These are phyloP conservation scores for Xerus inauris DNA, from an alignment of 2,113 vertebrate genomes.

Conservation along the genomic window DNA sequence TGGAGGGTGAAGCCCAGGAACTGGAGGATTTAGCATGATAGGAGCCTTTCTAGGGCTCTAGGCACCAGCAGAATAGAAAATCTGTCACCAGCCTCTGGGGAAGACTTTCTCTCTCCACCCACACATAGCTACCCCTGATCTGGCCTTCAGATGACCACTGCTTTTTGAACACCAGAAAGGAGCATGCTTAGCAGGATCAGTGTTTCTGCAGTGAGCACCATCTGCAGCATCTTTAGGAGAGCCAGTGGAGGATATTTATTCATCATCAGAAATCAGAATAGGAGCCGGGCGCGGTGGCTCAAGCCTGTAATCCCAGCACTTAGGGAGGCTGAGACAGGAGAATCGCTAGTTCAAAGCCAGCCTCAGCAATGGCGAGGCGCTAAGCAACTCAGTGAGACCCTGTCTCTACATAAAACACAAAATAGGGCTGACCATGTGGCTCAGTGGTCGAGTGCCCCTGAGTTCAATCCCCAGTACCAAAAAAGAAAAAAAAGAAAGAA, in stretches of 20 bases:
- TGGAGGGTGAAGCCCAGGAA: background rate
- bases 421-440: no score
- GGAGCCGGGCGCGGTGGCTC: no score
- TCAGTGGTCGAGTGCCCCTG: no score
- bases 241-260: background rate
- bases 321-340: no score
- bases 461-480: no score
- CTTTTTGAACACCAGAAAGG: background rate
- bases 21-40: background rate
- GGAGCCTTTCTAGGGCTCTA: background rate
- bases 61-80: background rate
- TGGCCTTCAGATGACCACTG: background rate
- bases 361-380: no score
- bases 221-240: background rate
- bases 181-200: background rate
- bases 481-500: no score
- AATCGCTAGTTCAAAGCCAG: no score
- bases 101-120: background rate
- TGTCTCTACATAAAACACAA: no score
- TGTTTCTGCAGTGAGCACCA: background rate
- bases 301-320: no score
- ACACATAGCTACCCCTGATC: background rate
- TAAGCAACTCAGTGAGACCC: no score
- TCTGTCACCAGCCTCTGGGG: background rate
- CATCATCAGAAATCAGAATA: background rate